These are phyloP conservation scores for Calliopum simillimum DNA, from an alignment of 2,888 invertebrate species.

Conservation along the genomic window DNA sequence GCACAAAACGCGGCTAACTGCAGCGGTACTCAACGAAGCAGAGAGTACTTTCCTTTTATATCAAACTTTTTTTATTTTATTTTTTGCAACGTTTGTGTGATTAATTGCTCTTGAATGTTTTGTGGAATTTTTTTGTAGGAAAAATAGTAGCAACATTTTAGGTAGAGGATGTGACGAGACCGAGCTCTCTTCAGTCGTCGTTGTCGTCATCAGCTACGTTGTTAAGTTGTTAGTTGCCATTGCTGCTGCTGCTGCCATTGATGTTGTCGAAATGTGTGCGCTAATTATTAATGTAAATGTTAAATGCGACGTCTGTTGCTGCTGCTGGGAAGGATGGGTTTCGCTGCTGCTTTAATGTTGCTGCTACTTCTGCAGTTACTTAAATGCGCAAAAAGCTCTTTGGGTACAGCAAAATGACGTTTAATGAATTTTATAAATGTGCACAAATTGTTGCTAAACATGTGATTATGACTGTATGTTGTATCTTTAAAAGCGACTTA, in stretches of 20 bases:
- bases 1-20: background rate
- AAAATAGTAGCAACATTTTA: background rate
- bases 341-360: constrained; percentile 48
- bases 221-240: background rate
- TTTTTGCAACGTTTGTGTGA: constrained; percentile 12
- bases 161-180: background rate
- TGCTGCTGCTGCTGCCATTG: constrained; percentile 22
- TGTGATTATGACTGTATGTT: background rate
- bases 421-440: constrained; percentile 26
- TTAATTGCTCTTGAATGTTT: constrained; percentile 35
- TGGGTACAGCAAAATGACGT: background rate
- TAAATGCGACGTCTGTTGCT: constrained; percentile 23
- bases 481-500: too few species aligned
- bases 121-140: constrained; percentile 27
- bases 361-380: constrained; percentile 5
- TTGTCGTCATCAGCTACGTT: background rate
- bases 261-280: constrained; percentile 30
- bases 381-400: background rate
- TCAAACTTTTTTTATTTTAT: too few species aligned
- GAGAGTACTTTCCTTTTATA: too few species aligned
- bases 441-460: constrained; percentile 27
- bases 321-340: background rate
- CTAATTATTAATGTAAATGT: constrained; percentile 46
- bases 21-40: background rate
- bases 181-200: background rate